phyloP scores from a whole-genome alignment of 2,797 vertebrate genomes.

The Ara ararauna region DNA sequence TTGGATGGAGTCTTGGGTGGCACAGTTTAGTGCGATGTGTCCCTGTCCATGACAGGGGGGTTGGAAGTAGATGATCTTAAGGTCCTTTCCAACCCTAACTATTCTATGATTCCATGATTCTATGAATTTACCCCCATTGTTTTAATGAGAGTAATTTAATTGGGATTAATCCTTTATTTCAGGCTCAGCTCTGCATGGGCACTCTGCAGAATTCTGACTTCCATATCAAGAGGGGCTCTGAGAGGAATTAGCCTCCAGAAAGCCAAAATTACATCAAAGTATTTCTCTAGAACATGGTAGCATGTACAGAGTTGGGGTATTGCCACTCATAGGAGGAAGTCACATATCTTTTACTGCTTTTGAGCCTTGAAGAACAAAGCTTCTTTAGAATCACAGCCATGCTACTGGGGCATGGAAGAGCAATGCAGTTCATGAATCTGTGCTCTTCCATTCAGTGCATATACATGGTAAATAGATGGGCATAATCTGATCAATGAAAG shows the following conservation, averaged over 20 bases:
- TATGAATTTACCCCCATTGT: neutral
- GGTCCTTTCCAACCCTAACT: neutral
- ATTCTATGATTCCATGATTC: neutral
- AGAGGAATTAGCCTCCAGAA: neutral
- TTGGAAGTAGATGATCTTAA: neutral
- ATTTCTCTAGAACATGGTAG: neutral
- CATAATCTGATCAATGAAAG: neutral
- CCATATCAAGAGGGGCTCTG: neutral
- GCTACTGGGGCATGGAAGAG: neutral
- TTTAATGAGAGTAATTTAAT: neutral
- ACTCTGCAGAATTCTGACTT: conserved; percentile 5
- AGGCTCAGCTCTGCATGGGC: neutral
- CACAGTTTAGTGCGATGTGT: neutral
- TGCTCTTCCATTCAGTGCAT: neutral
- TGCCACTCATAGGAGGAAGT: neutral
- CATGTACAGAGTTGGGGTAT: neutral
- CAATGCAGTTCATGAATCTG: neutral
- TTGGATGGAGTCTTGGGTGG: neutral
- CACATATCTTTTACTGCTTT: neutral
- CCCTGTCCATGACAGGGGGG: neutral
- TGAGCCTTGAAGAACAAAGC: neutral
- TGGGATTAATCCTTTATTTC: neutral
- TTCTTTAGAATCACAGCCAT: neutral
- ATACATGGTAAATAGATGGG: neutral
- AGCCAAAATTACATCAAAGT: neutral